These are phyloP conservation scores for Anas platyrhynchos DNA, from an alignment of 2,113 vertebrate species.

Conservation along the genomic window DNA sequence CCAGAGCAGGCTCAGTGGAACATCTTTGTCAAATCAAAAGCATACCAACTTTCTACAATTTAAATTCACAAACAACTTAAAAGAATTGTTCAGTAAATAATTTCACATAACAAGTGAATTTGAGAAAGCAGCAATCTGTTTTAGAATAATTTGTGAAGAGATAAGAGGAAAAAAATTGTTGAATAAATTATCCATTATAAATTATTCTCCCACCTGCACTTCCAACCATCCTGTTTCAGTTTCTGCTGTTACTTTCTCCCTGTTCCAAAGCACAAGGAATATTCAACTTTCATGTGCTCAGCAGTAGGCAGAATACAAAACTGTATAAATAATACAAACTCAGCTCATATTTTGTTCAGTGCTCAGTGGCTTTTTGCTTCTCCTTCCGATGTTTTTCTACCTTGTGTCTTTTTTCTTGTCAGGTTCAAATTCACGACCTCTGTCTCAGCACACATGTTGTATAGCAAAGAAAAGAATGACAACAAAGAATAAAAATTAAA, in stretches of 20 bases:
- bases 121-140: constrained; percentile 67
- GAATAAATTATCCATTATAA: constrained; percentile 68
- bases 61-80: constrained; percentile 67
- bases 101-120: constrained; percentile 67
- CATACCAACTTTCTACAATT: constrained; percentile 14
- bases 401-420: background rate
- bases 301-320: constrained; percentile 75
- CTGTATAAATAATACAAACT: constrained; percentile 58
- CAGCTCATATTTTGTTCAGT: constrained; percentile 26
- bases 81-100: constrained; percentile 70
- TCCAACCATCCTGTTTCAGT: constrained; percentile 69
- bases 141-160: constrained; percentile 52
- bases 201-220: constrained; percentile 65
- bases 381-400: background rate
- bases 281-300: constrained; percentile 65
- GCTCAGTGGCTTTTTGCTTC: constrained; percentile 25
- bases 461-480: background rate
- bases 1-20: background rate
- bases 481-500: constrained; percentile 26
- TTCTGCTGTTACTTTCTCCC: constrained; percentile 60
- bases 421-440: background rate
- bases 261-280: constrained; percentile 52
- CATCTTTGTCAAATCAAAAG: constrained; percentile 33
- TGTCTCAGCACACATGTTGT: background rate
- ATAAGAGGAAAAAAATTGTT: constrained; percentile 59